These are phyloP conservation scores for Cossypha polioptera DNA, from an alignment of 2,797 vertebrate genomes.

Conservation along the genomic window DNA sequence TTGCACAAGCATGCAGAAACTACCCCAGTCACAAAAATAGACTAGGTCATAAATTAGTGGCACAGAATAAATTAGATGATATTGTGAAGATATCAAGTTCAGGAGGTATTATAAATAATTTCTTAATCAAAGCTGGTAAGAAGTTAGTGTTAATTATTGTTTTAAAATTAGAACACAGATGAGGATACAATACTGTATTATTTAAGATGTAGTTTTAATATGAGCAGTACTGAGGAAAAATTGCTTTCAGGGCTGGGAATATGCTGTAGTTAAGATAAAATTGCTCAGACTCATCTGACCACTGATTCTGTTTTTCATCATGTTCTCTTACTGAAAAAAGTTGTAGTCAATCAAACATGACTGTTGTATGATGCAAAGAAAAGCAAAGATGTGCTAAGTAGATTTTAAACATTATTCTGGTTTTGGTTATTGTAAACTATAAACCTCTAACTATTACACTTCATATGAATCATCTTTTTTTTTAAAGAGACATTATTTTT, in stretches of 20 bases:
- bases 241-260: neutral
- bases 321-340: slow-evolving; percentile 34
- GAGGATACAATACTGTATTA: neutral
- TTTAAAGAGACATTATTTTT: neutral
- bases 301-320: slow-evolving; percentile 47
- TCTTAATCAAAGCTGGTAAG: slow-evolving; percentile 29
- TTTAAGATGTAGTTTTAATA: neutral
- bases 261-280: slow-evolving; percentile 39
- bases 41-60: neutral
- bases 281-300: neutral
- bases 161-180: slow-evolving; percentile 21
- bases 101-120: neutral
- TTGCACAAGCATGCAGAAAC: neutral
- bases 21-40: neutral
- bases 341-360: slow-evolving; percentile 25
- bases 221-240: neutral
- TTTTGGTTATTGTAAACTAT: slow-evolving; percentile 57
- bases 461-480: slow-evolving; percentile 7
- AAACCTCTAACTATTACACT: slow-evolving; percentile 28
- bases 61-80: neutral
- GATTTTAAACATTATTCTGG: neutral
- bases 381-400: slow-evolving; percentile 15
- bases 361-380: neutral
- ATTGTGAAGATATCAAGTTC: neutral
- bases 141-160: slow-evolving; percentile 14